Conservation (phyloP, 2,888 invertebrate species). For the Lypha dubia region DNA sequence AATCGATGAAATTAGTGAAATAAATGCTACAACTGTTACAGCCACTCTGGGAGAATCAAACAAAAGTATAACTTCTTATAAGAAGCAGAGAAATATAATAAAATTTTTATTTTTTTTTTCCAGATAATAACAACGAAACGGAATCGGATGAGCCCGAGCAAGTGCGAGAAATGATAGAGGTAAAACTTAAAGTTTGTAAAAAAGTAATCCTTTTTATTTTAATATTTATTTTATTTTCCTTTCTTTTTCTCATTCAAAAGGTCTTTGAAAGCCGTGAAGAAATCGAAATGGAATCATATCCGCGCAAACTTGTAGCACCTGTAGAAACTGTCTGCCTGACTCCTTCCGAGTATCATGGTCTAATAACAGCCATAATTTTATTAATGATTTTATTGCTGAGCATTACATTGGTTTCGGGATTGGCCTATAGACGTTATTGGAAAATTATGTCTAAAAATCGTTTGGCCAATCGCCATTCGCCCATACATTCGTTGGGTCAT, state of each 20-base stretch:
- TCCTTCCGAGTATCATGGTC: conserved; percentile 91
- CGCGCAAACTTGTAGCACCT: conserved; percentile 87
- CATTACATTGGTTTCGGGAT: conserved; percentile 88
- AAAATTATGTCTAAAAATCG: conserved; percentile 89
- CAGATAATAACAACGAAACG: conserved; percentile 44
- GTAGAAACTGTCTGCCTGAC: conserved; percentile 91
- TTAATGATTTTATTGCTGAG: conserved; percentile 90
- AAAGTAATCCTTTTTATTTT: too few species aligned
- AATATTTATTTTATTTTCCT: too few species aligned
- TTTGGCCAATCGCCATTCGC: conserved; percentile 84
- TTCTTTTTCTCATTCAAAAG: conserved; percentile 83
- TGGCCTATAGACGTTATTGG: conserved; percentile 93
- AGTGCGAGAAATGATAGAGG: conserved; percentile 95
- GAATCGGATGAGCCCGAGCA: conserved; percentile 86
- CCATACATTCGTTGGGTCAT: conserved; percentile 80
- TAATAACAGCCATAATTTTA: conserved; percentile 91
- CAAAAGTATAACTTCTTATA: conserved; percentile 72
- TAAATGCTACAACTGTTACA: conserved; percentile 79
- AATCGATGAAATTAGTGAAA: conserved; percentile 76
- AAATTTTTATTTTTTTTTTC: conserved; percentile 27
- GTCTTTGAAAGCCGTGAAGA: conserved; percentile 92
- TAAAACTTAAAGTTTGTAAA: conserved; percentile 78
- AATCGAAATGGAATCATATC: conserved; percentile 86
- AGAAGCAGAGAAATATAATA: background rate
- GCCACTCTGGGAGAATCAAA: conserved; percentile 77